A percentile compares a stretch with the other conserved stretches of the same genome.
Conservation (phyloP, 2,797 vertebrate genomes). For the Anguilla marmorata region DNA sequence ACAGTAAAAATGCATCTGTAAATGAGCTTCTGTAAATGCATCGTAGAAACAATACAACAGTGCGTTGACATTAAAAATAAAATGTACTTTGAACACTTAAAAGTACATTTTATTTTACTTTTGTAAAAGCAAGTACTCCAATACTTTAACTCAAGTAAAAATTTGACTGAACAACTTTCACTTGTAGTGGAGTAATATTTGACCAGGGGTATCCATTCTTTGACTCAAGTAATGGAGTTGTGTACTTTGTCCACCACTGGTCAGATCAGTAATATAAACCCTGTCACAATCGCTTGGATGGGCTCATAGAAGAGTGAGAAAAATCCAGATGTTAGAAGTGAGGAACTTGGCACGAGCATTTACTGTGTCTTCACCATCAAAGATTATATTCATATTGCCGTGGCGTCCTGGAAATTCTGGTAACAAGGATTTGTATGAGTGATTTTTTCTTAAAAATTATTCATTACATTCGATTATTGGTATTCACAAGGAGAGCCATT, state of each 20-base stretch:
- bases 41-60: too few species aligned
- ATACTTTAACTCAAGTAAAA: neutral
- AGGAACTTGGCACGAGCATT: neutral
- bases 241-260: too few species aligned
- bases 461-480: neutral
- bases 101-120: too few species aligned
- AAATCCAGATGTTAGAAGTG: constrained; percentile 2
- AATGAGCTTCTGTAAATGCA: too few species aligned
- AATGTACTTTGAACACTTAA: too few species aligned
- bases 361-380: neutral
- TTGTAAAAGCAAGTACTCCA: too few species aligned
- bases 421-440: neutral
- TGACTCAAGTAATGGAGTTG: too few species aligned
- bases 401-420: neutral
- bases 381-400: neutral
- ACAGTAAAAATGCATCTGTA: too few species aligned
- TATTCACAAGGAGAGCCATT: neutral
- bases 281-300: neutral
- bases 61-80: too few species aligned
- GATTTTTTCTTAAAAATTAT: neutral
- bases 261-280: neutral
- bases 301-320: neutral
- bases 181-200: too few species aligned
- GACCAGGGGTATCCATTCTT: too few species aligned
- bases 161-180: too few species aligned